Conservation (phyloP, 30 jellyfish, hydroid and myxozoan species). For the Hydractinia echinata region DNA sequence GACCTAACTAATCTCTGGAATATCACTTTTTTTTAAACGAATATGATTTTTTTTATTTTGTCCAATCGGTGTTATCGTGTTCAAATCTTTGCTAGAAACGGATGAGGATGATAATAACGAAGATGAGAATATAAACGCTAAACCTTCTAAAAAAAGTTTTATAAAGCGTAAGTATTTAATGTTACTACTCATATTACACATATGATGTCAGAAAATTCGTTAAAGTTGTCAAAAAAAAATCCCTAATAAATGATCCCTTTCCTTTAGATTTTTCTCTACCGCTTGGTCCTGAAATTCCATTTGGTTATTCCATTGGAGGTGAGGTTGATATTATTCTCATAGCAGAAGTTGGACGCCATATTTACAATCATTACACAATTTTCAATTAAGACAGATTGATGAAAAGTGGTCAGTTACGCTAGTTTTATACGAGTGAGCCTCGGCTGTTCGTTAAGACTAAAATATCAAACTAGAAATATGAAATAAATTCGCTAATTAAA, state of each 20-base stretch:
- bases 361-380: too few species aligned
- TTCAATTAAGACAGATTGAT: too few species aligned
- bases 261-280: constrained; percentile 23
- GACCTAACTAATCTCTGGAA: too few species aligned
- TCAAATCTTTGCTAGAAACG: neutral
- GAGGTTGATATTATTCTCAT: neutral
- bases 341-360: neutral
- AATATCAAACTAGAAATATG: too few species aligned
- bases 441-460: too few species aligned
- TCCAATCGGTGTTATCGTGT: neutral
- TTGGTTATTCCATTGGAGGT: constrained; percentile 19
- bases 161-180: neutral
- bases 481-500: too few species aligned
- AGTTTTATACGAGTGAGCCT: too few species aligned
- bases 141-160: constrained; percentile 26
- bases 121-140: neutral
- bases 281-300: constrained; percentile 15
- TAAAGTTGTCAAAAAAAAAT: neutral
- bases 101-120: constrained; percentile 20
- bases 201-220: neutral
- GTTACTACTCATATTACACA: neutral
- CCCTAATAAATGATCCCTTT: neutral
- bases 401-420: too few species aligned
- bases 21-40: neutral
- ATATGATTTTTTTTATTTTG: neutral